Conservation (phyloP, 2,113 vertebrate species). For the Glaucomys volans region DNA sequence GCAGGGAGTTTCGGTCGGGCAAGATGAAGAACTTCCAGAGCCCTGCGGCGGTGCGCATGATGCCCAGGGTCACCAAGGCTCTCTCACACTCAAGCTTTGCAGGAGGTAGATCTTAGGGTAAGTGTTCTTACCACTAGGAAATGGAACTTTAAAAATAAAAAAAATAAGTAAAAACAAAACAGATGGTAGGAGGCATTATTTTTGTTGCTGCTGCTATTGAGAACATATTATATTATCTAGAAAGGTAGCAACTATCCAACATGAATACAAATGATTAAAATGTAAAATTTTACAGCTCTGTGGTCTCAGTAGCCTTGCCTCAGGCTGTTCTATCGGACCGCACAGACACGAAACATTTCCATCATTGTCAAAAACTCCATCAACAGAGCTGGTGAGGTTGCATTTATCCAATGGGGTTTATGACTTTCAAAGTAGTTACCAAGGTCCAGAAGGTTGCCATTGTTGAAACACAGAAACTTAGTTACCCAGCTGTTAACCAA, state of each 20-base stretch:
- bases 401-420: not conserved
- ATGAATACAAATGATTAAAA: not conserved
- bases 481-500: not conserved
- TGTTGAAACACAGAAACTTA: not conserved
- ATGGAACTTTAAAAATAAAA: not conserved
- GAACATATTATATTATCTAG: not conserved
- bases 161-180: not conserved
- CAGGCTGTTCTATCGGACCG: too few species aligned
- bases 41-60: fast-evolving
- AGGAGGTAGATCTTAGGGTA: too few species aligned
- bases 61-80: too few species aligned
- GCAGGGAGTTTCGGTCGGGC: too few species aligned
- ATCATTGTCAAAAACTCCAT: not conserved
- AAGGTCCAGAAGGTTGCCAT: not conserved
- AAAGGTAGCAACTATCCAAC: too few species aligned
- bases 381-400: not conserved
- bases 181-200: not conserved
- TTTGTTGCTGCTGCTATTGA: not conserved
- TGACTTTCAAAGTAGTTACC: not conserved
- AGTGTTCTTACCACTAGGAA: not conserved
- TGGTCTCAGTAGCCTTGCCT: not conserved
- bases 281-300: not conserved
- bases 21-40: not conserved
- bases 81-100: not conserved
- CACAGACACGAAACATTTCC: not conserved